Conservation (phyloP, 2,888 invertebrate species). For the Torymus aiolomorphi region DNA sequence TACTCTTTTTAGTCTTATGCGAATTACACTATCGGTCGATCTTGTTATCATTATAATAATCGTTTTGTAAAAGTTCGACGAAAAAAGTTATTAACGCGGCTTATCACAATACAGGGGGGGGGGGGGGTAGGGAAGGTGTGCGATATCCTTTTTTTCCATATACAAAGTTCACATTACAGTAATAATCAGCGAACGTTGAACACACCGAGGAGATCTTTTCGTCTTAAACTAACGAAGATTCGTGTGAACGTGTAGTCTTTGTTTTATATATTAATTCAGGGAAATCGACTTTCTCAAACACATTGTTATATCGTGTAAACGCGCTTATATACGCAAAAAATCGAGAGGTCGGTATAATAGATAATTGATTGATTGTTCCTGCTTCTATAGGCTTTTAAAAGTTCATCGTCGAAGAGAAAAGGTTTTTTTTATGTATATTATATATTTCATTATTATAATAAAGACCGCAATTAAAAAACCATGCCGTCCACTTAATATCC, state of each 20-base stretch:
- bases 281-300: no score
- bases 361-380: constrained; percentile 28
- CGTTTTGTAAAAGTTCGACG: constrained; percentile 29
- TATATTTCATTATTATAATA: no score
- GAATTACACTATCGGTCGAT: no score
- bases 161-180: not conserved
- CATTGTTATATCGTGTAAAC: no score
- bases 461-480: no score
- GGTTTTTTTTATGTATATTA: no score
- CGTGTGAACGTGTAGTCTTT: no score
- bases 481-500: no score
- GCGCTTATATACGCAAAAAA: no score
- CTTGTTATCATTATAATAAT: constrained; percentile 1
- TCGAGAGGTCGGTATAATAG: not conserved
- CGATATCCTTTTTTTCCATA: constrained; percentile 21
- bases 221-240: no score
- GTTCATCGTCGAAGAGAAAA: not conserved
- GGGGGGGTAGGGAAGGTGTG: constrained; percentile 9
- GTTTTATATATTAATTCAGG: no score
- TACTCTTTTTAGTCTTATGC: no score
- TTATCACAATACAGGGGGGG: constrained; percentile 61
- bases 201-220: constrained; percentile 46
- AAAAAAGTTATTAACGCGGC: constrained; percentile 57
- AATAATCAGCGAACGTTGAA: constrained; percentile 25
- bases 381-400: not conserved